Evolutionary conservation across 2,888 invertebrate genomes (phyloP), one percentile per base, ranked within the genome.

Genomic region (Leptarthrus brevirostris): DNA sequence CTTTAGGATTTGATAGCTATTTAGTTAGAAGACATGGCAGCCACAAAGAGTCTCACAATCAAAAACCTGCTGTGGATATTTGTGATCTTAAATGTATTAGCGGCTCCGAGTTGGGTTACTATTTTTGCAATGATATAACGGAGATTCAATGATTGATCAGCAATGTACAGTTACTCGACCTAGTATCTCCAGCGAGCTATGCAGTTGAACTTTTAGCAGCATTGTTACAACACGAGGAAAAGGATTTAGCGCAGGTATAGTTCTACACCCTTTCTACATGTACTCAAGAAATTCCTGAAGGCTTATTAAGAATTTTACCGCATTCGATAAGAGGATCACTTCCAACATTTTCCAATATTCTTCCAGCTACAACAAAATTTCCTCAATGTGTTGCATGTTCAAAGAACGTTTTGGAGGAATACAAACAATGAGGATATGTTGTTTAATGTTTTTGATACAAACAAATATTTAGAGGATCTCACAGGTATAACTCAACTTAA

Each of bases 121-220:
- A 99, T 83, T 99, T 98, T 86, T 99, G 99, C 84, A 97, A 95
- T 84, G 99, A 99, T 86, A 93, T 99, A 69, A 97, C 97, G 0
- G 98, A n/a, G n/a, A n/a, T n/a, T n/a, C n/a, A n/a, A n/a, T n/a
- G n/a, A n/a, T 99, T 75, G 99, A 99, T 85, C 97, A 98, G 83
- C 98, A 99, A 83, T 99, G 99, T 82, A 99, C 98, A 0, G 98
- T 99, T 18, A 95, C 97, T 0, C 88, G 98, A 71, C 98, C 98
- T 0, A 98, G 98, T 0, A 91, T 94, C 14, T 94, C 97, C 97
- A 0, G 92, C 92, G 16, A 94, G 95, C 2, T 86, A 97, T 74
- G 96, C 96, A 0, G 97, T 95, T 0, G 99, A 99, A 85, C 84
- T 99, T 58, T 87, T 97, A 47, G 90, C 96, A 0, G 92, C 93